Base-by-base conservation (phyloP, 1,140 invertebrate species). In the Micrasema minimum region DNA sequence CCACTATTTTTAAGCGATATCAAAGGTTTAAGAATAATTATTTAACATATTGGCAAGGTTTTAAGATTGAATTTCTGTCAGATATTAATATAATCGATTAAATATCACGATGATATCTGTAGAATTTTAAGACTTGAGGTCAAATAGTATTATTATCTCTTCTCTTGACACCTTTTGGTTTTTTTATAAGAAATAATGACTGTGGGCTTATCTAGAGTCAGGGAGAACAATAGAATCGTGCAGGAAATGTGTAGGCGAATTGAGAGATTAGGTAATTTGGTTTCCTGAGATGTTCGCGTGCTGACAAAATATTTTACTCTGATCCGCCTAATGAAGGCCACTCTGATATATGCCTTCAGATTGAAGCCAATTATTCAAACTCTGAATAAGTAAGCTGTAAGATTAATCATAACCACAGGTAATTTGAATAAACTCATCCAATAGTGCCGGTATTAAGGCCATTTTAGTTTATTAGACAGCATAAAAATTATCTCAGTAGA, bases 231-330 rank as follows among this genome's bases (percentile, higher is more conserved):
- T 38, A 18, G 18, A 22, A 14, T 59, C 55, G 55, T 59, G 55
- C 55, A 41, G 55, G 55, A 59, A 59, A 59, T 41, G 22, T 59
- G 55, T 59, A 38, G 55, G 55, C 22, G 55, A 43, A n/a, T 18
- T 18, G 46, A 38, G 11, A 59, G 35, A 59, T 59, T 59, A 59
- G 37, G 55, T 41, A 59, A 59, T 59, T 38, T 51, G 14, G 22
- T 43, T 59, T 59, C 16, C 55, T 59, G 35, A 20, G 12, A 26
- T 26, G 20, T 53, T 53, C 20, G 26, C 26, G 51, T 55, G 22
- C 37, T 59, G 55, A 59, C 55, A 43, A 59, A 59, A 59, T 59
- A 59, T 59, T 59, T 59, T 16, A 20, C 14, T 41, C 23, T 41
- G 35, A 38, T 59, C 55, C 55, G 55, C 37, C 55, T 38, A 41